Evolutionary conservation across 2,888 invertebrate species (phyloP).

Genomic region (Lasioglossum figueresi): DNA sequence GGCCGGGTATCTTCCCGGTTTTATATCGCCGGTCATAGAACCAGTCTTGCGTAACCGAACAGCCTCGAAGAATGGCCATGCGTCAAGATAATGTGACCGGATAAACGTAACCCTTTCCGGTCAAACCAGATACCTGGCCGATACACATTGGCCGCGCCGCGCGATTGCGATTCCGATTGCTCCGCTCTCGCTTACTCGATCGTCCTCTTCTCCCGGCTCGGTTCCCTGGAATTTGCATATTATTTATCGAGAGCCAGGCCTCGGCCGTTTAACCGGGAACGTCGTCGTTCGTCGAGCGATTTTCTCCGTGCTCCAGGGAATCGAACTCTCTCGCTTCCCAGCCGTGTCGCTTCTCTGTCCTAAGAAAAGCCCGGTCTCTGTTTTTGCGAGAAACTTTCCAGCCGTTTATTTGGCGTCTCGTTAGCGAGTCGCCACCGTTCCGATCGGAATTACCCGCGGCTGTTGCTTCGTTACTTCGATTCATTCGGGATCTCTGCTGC

Average conservation of each 20-base stretch:
- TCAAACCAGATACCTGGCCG: constrained; percentile 64
- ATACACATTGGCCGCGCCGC: constrained; percentile 21
- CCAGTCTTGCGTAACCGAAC: constrained; percentile 69
- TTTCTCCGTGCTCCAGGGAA: constrained; percentile 5
- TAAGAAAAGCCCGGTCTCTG: background rate
- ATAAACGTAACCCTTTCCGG: constrained; percentile 74
- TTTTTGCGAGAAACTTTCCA: background rate
- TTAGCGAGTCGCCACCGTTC: background rate
- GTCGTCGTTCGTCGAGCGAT: constrained; percentile 5
- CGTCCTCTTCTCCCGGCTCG: background rate
- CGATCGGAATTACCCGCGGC: background rate
- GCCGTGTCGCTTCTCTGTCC: background rate
- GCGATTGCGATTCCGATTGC: constrained; percentile 19
- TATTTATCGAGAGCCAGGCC: constrained; percentile 37
- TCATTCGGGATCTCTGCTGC: constrained; percentile 1
- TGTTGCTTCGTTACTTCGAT: background rate
- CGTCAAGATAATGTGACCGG: constrained; percentile 73
- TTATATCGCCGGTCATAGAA: constrained; percentile 64
- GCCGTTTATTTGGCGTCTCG: background rate
- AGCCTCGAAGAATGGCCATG: constrained; percentile 67
- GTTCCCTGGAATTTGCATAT: constrained; percentile 39
- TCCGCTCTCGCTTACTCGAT: background rate
- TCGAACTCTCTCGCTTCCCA: background rate
- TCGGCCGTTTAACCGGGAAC: constrained; percentile 20
- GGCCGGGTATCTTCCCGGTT: constrained; percentile 61